Evolutionary conservation across 2,888 invertebrate genomes (phyloP), one percentile per base, ranked within the genome.

Genomic region (Macropis europaea): DNA sequence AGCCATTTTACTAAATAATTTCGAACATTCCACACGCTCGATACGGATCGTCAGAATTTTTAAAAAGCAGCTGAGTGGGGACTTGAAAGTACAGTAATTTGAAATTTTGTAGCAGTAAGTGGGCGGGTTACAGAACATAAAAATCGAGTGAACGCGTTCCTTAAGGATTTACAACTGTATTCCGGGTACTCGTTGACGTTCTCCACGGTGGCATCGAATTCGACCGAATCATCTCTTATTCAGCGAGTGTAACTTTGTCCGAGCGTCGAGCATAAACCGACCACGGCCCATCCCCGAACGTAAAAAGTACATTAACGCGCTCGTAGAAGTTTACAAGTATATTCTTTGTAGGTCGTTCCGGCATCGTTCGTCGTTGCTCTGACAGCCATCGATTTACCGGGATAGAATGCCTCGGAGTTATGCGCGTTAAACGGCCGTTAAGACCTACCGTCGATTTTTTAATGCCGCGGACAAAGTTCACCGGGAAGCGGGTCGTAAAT

Each of bases 321-420:
- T 68, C 73, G 75, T 76, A 71, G 73, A 81, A 80, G 71, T 77
- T 75, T 75, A 80, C 80, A 77, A 80, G 81, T 81, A 77, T 76
- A 76, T 71, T 71, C 81, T 76, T 77, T 70, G 80, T 77, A 66
- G 36, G 52, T 19, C 42, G 60, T 62, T 50, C 34, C 36, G 32
- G 53, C 53, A 76, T 63, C 77, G 71, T 77, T 73, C 66, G 76
- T 64, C 71, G 63, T 11, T 61, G 40, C 47, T 38, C 62, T 66
- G 77, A 70, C 79, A 64, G 64, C 73, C 73, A 77, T 81, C 80
- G 80, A 80, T 80, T 77, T 80, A 81, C 73, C 7, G 60, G 57
- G 54, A 70, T 54, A 48, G 66, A 59, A 38, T n/a, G 69, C 56
- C 48, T 57, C 54, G 48, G 70, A 66, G 71, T 75, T 77, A 71